A percentile compares a stretch with the other conserved stretches of the same genome.
These are phyloP conservation scores for Ivindomyrus marchei DNA, from an alignment of 2,113 vertebrate genomes.

Conservation along the genomic window DNA sequence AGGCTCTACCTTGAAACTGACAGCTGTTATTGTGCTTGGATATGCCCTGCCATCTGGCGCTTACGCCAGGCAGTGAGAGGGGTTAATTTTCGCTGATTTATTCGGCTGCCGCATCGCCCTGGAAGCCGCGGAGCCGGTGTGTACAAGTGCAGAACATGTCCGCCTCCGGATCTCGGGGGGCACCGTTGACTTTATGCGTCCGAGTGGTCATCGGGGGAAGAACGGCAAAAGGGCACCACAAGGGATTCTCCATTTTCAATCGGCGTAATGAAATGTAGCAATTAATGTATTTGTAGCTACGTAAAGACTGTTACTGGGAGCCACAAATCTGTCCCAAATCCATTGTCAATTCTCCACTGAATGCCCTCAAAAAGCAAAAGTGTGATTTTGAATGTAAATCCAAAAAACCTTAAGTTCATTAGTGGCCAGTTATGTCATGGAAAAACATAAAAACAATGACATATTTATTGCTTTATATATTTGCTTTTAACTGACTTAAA, in stretches of 20 bases:
- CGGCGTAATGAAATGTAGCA: neutral
- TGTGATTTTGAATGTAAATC: neutral
- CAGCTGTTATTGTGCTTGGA: slow-evolving; percentile 66
- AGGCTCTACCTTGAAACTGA: slow-evolving; percentile 68
- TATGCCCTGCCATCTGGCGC: slow-evolving; percentile 64
- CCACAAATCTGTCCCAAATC: neutral
- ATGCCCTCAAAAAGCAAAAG: neutral
- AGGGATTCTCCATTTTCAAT: neutral
- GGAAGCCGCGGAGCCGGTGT: neutral
- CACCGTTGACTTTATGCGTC: neutral
- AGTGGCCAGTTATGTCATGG: neutral
- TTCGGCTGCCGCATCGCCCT: slow-evolving; percentile 57
- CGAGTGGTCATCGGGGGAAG: neutral
- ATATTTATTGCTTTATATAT: neutral
- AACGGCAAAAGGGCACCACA: neutral
- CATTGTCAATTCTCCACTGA: neutral
- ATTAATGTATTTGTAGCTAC: neutral
- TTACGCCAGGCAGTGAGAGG: slow-evolving; percentile 65
- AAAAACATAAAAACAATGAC: neutral
- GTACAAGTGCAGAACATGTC: neutral
- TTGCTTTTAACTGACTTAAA: neutral
- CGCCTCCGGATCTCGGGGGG: neutral
- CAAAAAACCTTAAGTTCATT: neutral
- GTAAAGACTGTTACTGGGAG: neutral
- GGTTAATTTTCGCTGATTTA: slow-evolving; percentile 76